Base-by-base conservation (phyloP, 2,888 invertebrate species). In the Bugula neritina region DNA sequence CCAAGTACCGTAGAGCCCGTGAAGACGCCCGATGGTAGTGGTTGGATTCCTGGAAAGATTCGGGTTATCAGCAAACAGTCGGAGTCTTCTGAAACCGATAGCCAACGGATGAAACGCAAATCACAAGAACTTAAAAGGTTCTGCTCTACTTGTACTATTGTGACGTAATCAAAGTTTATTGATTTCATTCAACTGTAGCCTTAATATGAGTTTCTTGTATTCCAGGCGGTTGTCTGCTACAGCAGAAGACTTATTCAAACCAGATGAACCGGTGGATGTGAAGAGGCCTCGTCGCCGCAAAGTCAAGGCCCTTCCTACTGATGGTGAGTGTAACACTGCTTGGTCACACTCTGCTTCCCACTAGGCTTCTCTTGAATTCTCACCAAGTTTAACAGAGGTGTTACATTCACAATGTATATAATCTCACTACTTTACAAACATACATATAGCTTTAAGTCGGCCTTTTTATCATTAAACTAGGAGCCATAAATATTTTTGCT, bases 161-260 rank as follows among this genome's bases (percentile, higher is more conserved):
- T 43, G 43, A 43, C 17, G 10, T 43, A n/a, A n/a, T n/a, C n/a
- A n/a, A n/a, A n/a, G n/a, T n/a, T n/a, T n/a, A n/a, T n/a, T n/a
- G n/a, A n/a, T n/a, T n/a, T n/a, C n/a, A n/a, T n/a, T n/a, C n/a
- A n/a, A n/a, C n/a, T n/a, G n/a, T n/a, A n/a, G n/a, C n/a, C n/a
- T n/a, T n/a, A n/a, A n/a, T n/a, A n/a, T n/a, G n/a, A n/a, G n/a
- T n/a, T n/a, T n/a, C n/a, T 75, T 77, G 0, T 79, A 79, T 55
- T 71, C 72, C 25, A 78, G 78, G 34, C 70, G 77, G 21, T 72
- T 77, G 17, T 72, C 78, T 1, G 79, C 79, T 74, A 75, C 77
- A 17, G 77, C 78, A 75, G 77, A 76, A 3, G 80, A 80, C 72
- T 72, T 80, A 27, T 80, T 80, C 72, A 80, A 79, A 72, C 80